These are phyloP conservation scores for Octodon degus DNA, from an alignment of 2,113 vertebrate species.

Conservation along the genomic window DNA sequence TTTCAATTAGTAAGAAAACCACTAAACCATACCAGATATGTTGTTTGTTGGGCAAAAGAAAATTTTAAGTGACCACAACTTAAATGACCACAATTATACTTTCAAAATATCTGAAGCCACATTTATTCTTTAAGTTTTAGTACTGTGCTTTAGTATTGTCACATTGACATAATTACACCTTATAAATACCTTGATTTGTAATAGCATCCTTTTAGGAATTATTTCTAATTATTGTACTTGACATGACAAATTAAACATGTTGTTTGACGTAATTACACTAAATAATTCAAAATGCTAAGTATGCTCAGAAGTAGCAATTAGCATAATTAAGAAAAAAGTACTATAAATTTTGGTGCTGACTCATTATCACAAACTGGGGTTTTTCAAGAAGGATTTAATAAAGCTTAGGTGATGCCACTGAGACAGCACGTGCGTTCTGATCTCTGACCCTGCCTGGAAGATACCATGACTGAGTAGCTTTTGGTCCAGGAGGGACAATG, in stretches of 20 bases:
- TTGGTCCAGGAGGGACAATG: conserved; percentile 29
- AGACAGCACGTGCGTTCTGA: neutral
- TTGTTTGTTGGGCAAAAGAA: neutral
- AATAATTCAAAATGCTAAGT: conserved; percentile 86
- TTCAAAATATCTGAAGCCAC: neutral
- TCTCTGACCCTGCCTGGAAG: conserved; percentile 65
- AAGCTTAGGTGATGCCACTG: neutral
- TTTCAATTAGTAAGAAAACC: neutral
- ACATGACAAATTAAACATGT: conserved; percentile 87
- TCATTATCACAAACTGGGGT: conserved; percentile 35
- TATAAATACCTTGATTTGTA: conserved; percentile 85
- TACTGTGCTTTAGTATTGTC: conserved; percentile 73
- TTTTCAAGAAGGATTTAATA: conserved; percentile 55
- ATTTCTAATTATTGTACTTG: conserved; percentile 88
- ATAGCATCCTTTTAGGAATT: conserved; percentile 86
- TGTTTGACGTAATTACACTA: conserved; percentile 87
- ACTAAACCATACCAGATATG: neutral
- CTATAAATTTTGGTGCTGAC: conserved; percentile 54
- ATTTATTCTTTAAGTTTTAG: conserved; percentile 14
- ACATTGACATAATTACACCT: conserved; percentile 85
- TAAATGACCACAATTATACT: neutral
- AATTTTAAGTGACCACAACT: neutral
- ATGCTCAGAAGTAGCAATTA: conserved; percentile 86
- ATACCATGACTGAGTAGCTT: conserved; percentile 34
- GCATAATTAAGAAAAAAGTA: conserved; percentile 84